A percentile compares a stretch with the other conserved stretches of the same genome.
Evolutionary conservation across 2,113 vertebrate species (phyloP).

Genomic region (Blennius ocellaris): DNA sequence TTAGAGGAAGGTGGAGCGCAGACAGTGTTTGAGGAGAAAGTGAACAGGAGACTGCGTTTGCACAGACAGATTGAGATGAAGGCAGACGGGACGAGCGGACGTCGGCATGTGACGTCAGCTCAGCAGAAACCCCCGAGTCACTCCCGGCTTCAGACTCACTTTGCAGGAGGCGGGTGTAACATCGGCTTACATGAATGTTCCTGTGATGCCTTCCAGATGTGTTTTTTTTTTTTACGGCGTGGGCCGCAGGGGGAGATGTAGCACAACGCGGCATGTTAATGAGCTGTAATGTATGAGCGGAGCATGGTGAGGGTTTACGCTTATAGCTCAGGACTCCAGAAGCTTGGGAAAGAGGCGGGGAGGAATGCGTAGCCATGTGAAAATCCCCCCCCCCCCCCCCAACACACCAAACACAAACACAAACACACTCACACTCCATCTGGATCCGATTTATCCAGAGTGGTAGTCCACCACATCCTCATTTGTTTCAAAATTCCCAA

Average conservation of each 20-base stretch:
- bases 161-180: conserved; percentile 40
- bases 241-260: background rate
- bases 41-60: conserved; percentile 28
- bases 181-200: conserved; percentile 30
- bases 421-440: conserved; percentile 17
- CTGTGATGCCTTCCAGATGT: conserved; percentile 66
- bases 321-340: conserved; percentile 16
- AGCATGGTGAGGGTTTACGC: conserved; percentile 3
- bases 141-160: background rate
- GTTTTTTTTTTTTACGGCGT: conserved; percentile 13
- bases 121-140: conserved; percentile 58
- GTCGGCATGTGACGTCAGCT: conserved; percentile 6
- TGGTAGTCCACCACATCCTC: conserved; percentile 20
- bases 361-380: conserved; percentile 43
- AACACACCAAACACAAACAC: no score
- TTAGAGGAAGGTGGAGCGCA: background rate
- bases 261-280: conserved; percentile 49
- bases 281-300: conserved; percentile 22
- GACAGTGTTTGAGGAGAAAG: conserved; percentile 1
- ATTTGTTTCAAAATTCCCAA: conserved; percentile 20
- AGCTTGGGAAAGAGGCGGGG: conserved; percentile 24
- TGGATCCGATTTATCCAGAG: conserved; percentile 50
- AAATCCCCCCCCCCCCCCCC: conserved; percentile 23
- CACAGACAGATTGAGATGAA: conserved; percentile 26
- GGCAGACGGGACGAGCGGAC: conserved; percentile 28